Percentiles rank a stretch among this genome's conserved stretches.
Evolutionary conservation across 2,888 invertebrate species (phyloP).

Genomic region (Pseudolycoriella hygida): DNA sequence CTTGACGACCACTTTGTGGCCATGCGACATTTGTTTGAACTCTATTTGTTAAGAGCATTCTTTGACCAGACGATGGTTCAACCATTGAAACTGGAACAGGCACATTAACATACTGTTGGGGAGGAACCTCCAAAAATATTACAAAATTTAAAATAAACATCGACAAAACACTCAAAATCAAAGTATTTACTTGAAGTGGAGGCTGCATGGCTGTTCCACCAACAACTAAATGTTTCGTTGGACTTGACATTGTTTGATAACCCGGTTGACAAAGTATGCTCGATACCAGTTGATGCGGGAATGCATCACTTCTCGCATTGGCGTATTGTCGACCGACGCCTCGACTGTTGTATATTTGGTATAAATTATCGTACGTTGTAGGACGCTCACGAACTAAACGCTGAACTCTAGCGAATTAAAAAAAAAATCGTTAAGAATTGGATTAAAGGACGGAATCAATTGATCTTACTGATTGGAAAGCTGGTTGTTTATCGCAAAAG

Average conservation of each 20-base stretch:
- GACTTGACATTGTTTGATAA: conserved; percentile 67
- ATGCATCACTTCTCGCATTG: conserved; percentile 54
- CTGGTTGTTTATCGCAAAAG: conserved; percentile 88
- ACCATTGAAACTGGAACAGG: conserved; percentile 75
- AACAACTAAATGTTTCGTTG: conserved; percentile 34
- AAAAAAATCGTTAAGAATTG: no score
- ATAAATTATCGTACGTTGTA: conserved; percentile 55
- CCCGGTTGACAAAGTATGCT: conserved; percentile 82
- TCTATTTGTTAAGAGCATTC: conserved; percentile 50
- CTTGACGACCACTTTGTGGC: conserved; percentile 42
- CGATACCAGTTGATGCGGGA: conserved; percentile 84
- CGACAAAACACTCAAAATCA: not conserved
- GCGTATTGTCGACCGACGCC: conserved; percentile 52
- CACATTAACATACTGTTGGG: conserved; percentile 65
- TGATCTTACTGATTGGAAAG: conserved; percentile 55
- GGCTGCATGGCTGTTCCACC: conserved; percentile 33
- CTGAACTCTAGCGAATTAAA: no score
- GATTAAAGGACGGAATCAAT: no score
- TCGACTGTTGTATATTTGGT: conserved; percentile 44
- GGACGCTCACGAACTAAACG: conserved; percentile 51
- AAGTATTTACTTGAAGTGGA: conserved; percentile 23
- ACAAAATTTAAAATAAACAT: not conserved
- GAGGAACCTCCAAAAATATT: conserved; percentile 36
- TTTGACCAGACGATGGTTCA: conserved; percentile 61
- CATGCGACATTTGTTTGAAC: conserved; percentile 30